Conservation (phyloP, 1,140 invertebrate genomes). For the Lethrus apterus region DNA sequence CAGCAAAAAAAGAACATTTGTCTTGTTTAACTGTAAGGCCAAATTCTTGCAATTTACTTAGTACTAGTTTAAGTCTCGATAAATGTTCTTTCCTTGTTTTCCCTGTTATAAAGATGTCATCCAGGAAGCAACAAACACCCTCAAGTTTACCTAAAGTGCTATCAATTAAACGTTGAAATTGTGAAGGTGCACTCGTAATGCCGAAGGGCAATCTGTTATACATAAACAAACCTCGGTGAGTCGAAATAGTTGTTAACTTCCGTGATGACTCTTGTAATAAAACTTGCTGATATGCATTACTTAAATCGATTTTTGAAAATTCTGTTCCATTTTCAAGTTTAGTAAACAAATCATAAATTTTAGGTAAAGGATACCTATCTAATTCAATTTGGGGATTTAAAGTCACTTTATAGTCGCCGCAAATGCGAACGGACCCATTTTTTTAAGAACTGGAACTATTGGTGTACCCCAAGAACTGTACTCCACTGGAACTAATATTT, state of each 20-base stretch:
- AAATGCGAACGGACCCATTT: constrained; percentile 33
- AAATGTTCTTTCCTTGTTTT: constrained; percentile 24
- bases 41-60: constrained; percentile 25
- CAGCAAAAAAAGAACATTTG: constrained; percentile 15
- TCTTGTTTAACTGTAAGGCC: constrained; percentile 25
- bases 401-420: constrained; percentile 45
- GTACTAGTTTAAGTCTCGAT: constrained; percentile 3
- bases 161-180: constrained; percentile 39
- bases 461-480: constrained; percentile 46
- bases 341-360: constrained; percentile 28
- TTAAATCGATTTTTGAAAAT: constrained; percentile 37
- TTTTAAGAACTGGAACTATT: constrained; percentile 40
- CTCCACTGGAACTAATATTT: constrained; percentile 24
- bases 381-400: constrained; percentile 37
- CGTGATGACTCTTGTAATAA: constrained; percentile 24
- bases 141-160: constrained; percentile 26
- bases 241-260: constrained; percentile 16
- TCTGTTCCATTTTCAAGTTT: constrained; percentile 23
- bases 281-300: constrained; percentile 37
- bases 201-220: constrained; percentile 45
- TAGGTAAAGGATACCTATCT: constrained; percentile 37
- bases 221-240: constrained; percentile 18
- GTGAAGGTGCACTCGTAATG: constrained; percentile 40
- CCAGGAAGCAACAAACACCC: constrained; percentile 31
- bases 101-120: constrained; percentile 37